Evolutionary conservation across 2,797 vertebrate species (phyloP).

Genomic region (Triplophysa bombifrons): DNA sequence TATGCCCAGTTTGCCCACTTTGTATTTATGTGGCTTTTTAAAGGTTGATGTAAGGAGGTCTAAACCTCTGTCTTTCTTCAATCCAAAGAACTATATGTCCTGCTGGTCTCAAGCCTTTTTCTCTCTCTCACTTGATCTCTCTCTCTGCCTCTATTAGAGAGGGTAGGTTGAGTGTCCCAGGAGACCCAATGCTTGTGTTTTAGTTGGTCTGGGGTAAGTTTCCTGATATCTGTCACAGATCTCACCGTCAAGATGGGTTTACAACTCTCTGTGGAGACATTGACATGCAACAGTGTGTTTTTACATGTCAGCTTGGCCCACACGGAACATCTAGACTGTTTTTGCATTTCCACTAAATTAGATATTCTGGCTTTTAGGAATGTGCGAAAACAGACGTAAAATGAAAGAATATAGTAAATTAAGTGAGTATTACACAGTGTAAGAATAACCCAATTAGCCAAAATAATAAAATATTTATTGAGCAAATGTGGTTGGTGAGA

Average conservation of each 20-base stretch:
- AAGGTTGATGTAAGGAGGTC: too few species aligned
- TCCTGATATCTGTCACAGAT: slow-evolving; percentile 18
- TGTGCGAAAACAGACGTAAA: background rate
- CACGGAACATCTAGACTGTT: background rate
- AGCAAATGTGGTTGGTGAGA: background rate
- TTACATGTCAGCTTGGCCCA: background rate
- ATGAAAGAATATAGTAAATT: background rate
- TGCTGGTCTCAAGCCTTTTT: slow-evolving; percentile 5
- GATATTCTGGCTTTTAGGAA: background rate
- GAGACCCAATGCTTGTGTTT: slow-evolving; percentile 5
- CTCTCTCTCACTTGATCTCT: background rate
- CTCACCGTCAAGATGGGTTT: slow-evolving; percentile 18
- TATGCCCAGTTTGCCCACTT: too few species aligned
- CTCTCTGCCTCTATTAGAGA: slow-evolving; percentile 10
- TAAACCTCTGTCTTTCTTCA: background rate
- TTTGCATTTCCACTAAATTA: background rate
- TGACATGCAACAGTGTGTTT: background rate
- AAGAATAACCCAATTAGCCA: background rate
- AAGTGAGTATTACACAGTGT: background rate
- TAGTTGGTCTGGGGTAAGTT: slow-evolving; percentile 15
- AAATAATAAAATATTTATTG: slow-evolving; percentile 5
- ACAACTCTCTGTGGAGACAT: background rate
- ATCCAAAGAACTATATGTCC: slow-evolving; percentile 7
- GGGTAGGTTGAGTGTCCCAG: slow-evolving; percentile 26
- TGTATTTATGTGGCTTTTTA: too few species aligned